Evolutionary conservation across 2,888 invertebrate genomes (phyloP).

Genomic region (Mesorhabditis spiculigera): DNA sequence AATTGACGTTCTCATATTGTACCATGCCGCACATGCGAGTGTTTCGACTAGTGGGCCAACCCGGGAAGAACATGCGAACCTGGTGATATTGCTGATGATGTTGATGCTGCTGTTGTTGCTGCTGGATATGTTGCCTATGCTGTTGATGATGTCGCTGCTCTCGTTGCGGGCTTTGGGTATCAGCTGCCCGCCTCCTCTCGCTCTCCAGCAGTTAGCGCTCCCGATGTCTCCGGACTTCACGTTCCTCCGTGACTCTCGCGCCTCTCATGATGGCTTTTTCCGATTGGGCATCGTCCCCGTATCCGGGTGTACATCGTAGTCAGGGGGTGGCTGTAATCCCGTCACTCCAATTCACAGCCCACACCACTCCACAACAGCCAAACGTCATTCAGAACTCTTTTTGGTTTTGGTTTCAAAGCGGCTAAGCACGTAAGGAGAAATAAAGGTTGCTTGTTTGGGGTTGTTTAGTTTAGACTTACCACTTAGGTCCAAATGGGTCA

Average conservation of each 20-base stretch:
- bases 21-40: no score
- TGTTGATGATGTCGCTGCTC: not conserved
- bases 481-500: conserved; percentile 4
- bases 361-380: conserved; percentile 16
- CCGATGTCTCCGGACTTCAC: conserved; percentile 28
- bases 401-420: not conserved
- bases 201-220: conserved; percentile 17
- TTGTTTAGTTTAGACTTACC: not conserved
- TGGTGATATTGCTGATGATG: not conserved
- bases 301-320: conserved; percentile 24
- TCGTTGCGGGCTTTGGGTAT: not conserved
- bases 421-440: not conserved
- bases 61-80: not conserved
- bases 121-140: not conserved
- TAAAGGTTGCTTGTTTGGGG: no score
- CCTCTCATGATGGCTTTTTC: conserved; percentile 19
- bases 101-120: not conserved
- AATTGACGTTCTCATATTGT: no score
- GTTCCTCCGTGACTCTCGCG: not conserved
- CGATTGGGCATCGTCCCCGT: not conserved
- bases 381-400: not conserved
- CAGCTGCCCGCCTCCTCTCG: not conserved
- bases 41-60: no score
- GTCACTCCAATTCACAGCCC: conserved; percentile 18
- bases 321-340: conserved; percentile 30